phyloP scores from a whole-genome alignment of 2,797 vertebrate species.

The Aratinga solstitialis region DNA sequence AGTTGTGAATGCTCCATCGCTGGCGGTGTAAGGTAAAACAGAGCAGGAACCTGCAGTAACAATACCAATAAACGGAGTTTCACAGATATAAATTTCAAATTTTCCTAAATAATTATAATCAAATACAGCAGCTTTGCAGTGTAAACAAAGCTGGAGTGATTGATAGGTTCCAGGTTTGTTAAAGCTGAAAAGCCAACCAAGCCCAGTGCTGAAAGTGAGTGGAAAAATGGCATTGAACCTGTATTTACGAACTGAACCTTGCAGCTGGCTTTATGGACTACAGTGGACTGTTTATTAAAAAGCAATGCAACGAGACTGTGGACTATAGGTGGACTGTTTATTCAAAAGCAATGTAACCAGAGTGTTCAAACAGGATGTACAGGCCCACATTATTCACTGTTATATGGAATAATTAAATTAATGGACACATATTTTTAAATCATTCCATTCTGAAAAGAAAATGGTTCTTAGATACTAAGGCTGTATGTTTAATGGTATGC shows the following conservation, averaged over 20 bases:
- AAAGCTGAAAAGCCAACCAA: neutral
- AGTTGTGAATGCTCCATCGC: no score
- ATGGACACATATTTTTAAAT: neutral
- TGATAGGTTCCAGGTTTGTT: neutral
- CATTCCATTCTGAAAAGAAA: neutral
- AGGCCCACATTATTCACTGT: neutral
- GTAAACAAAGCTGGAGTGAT: neutral
- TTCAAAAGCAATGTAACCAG: neutral
- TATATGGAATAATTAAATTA: neutral
- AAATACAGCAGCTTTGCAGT: neutral
- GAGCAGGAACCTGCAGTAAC: neutral
- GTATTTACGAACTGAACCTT: neutral
- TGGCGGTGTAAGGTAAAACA: neutral
- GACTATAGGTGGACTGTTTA: neutral
- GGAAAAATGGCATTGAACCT: fast-evolving
- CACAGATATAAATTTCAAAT: neutral
- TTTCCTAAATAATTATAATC: neutral
- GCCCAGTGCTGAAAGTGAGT: fast-evolving
- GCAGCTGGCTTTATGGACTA: neutral
- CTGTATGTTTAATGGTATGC: neutral
- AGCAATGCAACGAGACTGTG: neutral
- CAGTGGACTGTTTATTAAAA: neutral
- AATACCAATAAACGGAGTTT: neutral
- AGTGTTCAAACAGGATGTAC: neutral
- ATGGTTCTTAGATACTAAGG: neutral